Evolutionary conservation across 2,888 invertebrate species (phyloP).

Genomic region (Sinotaia quadrata): DNA sequence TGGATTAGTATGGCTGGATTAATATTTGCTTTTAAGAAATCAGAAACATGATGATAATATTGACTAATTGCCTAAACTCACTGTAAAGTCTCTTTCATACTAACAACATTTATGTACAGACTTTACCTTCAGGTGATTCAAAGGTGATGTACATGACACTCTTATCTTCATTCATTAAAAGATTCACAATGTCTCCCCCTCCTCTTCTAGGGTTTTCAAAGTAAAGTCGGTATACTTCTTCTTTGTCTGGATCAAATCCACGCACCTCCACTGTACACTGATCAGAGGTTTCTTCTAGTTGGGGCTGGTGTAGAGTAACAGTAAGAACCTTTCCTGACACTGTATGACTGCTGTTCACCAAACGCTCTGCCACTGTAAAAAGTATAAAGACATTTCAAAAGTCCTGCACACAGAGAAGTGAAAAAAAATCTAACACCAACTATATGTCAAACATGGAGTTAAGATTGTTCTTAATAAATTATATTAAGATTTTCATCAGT

Average conservation of each 20-base stretch:
- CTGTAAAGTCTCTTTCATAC: no score
- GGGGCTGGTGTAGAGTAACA: slow-evolving; percentile 10
- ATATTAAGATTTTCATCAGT: no score
- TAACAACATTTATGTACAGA: no score
- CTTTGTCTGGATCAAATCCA: slow-evolving; percentile 2
- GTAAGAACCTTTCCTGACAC: neutral
- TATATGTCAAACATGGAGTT: no score
- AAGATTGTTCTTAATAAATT: no score
- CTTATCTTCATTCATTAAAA: neutral
- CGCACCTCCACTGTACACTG: neutral
- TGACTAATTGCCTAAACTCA: no score
- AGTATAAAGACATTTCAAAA: neutral
- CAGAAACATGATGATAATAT: no score
- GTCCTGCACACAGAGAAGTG: no score
- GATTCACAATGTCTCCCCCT: neutral
- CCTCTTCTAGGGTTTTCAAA: slow-evolving; percentile 17
- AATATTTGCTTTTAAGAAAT: no score
- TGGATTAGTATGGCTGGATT: no score
- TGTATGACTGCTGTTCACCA: slow-evolving; percentile 7
- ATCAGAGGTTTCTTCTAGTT: neutral
- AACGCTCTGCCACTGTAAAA: neutral
- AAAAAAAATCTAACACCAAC: no score
- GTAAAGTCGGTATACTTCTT: slow-evolving; percentile 18
- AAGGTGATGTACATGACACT: slow-evolving; percentile 21
- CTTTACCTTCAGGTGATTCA: slow-evolving; percentile 21